Conservation (phyloP, 2,888 invertebrate species). For the Chymomyza procnemis region DNA sequence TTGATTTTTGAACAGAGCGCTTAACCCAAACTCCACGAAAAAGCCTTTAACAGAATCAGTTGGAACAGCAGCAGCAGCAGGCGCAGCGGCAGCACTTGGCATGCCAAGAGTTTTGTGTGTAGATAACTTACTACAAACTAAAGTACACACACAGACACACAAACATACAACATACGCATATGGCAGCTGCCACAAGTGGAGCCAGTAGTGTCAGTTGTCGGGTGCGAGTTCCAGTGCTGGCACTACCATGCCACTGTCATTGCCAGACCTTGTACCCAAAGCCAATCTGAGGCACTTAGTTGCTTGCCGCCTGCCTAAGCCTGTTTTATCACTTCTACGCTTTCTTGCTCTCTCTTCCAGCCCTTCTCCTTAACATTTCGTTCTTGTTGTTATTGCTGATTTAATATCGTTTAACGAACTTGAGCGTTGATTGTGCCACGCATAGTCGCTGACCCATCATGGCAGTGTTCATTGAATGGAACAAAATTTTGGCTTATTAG, state of each 20-base stretch:
- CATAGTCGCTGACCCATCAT: background rate
- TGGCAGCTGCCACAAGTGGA: background rate
- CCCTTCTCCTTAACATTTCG: too few species aligned
- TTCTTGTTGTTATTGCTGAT: conserved; percentile 39
- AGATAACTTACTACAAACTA: conserved; percentile 23
- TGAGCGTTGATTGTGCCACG: conserved; percentile 41
- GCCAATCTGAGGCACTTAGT: conserved; percentile 3
- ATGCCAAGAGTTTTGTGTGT: background rate
- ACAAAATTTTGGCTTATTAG: background rate
- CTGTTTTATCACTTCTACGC: conserved; percentile 41
- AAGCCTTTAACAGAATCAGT: background rate
- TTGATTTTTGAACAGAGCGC: conserved; percentile 63
- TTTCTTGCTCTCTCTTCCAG: conserved; percentile 33
- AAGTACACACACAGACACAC: background rate
- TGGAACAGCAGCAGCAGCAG: background rate
- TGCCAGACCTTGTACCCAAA: too few species aligned
- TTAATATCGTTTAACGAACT: conserved; percentile 64
- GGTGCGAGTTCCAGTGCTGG: too few species aligned
- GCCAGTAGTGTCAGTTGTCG: background rate
- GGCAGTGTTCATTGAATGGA: background rate
- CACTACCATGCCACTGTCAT: too few species aligned
- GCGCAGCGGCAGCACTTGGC: background rate
- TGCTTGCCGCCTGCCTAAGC: conserved; percentile 9
- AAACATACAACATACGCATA: background rate
- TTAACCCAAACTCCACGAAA: conserved; percentile 21